Conservation (phyloP, 1,140 invertebrate species). For the Piezodorus guildinii region DNA sequence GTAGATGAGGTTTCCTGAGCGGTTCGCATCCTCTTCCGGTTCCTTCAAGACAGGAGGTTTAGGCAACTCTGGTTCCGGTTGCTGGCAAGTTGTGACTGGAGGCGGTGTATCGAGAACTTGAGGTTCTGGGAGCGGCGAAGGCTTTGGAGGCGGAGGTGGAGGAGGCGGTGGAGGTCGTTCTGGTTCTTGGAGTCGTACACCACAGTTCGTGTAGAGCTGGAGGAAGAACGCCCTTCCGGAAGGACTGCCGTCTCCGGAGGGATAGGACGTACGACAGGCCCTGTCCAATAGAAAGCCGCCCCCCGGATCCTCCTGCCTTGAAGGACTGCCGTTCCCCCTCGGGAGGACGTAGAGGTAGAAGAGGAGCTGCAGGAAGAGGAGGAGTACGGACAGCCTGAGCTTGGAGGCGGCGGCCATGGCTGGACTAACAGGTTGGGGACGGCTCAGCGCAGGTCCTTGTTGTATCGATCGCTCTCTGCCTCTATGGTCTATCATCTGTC, state of each 20-base stretch:
- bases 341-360: slow-evolving; percentile 6
- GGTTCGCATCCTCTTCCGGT: not conserved
- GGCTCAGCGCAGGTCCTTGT: not conserved
- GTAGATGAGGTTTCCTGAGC: slow-evolving; percentile 13
- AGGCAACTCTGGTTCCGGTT: not conserved
- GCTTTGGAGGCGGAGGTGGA: not conserved
- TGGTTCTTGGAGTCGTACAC: not conserved
- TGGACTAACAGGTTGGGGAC: not conserved
- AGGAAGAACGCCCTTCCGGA: not conserved
- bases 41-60: not conserved
- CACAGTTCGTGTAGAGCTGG: not conserved
- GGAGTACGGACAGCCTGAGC: slow-evolving; percentile 1
- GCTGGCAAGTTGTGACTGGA: not conserved
- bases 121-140: not conserved
- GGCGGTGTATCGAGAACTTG: not conserved
- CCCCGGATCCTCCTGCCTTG: not conserved
- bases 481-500: no score
- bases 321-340: not conserved
- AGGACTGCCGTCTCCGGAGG: not conserved
- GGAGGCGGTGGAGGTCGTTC: not conserved
- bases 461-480: not conserved
- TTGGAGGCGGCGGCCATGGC: not conserved
- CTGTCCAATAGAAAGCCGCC: not conserved
- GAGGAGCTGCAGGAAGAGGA: not conserved
- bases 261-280: not conserved